phyloP scores from a whole-genome alignment of 2,113 vertebrate species.

The Pollachius pollachius region DNA sequence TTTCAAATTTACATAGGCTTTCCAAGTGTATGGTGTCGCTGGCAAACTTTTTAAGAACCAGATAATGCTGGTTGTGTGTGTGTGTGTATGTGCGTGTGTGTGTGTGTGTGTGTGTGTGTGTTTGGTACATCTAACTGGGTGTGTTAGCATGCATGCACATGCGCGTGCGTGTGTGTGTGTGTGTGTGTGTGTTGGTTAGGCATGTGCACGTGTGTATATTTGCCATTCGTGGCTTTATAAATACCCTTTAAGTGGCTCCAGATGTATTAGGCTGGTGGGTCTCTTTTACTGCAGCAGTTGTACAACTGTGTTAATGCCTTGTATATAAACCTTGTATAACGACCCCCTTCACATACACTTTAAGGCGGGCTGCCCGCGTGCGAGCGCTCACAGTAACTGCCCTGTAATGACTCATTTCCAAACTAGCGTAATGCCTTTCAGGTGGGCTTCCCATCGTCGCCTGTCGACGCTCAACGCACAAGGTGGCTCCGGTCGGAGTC shows the following conservation, averaged over 20 bases:
- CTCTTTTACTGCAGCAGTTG: constrained; percentile 57
- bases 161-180: constrained; percentile 9
- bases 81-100: constrained; percentile 25
- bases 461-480: too few species aligned
- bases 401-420: constrained; percentile 40
- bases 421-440: constrained; percentile 37
- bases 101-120: constrained; percentile 28
- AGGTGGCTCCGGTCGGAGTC: too few species aligned
- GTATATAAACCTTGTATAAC: constrained; percentile 67
- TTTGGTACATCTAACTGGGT: constrained; percentile 16
- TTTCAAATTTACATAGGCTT: constrained; percentile 46
- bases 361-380: constrained; percentile 30
- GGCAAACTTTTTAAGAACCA: constrained; percentile 46
- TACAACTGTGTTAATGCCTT: constrained; percentile 66
- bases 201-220: constrained; percentile 1
- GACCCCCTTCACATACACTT: constrained; percentile 60
- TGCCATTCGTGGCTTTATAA: constrained; percentile 58
- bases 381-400: constrained; percentile 39
- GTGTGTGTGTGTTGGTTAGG: constrained; percentile 20
- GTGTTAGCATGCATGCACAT: constrained; percentile 28
- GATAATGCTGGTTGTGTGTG: constrained; percentile 35
- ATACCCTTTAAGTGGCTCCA: constrained; percentile 68
- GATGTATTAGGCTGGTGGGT: constrained; percentile 65
- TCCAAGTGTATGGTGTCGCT: constrained; percentile 34
- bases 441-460: constrained; percentile 9